These are phyloP conservation scores for Sarotherodon lohbergeri DNA, from an alignment of 2,113 vertebrate genomes.

Conservation along the genomic window DNA sequence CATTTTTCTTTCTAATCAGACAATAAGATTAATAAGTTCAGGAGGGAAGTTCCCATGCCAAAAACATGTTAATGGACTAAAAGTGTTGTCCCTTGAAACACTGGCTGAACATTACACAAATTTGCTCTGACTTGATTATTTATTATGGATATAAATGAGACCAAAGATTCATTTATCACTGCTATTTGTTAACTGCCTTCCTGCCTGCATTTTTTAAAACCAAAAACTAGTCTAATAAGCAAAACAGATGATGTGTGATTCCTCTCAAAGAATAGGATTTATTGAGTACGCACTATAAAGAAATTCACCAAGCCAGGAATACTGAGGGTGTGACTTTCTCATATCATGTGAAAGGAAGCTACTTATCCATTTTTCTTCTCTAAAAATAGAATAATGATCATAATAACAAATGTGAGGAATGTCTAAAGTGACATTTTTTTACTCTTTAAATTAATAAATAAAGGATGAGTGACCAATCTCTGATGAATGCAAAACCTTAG, in stretches of 20 bases:
- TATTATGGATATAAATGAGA: background rate
- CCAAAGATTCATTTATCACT: background rate
- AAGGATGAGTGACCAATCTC: background rate
- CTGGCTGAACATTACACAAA: background rate
- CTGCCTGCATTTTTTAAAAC: background rate
- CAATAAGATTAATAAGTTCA: background rate
- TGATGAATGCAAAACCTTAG: fast-evolving
- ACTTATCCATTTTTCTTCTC: background rate
- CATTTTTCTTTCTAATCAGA: background rate
- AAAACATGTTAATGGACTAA: background rate
- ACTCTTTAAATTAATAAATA: background rate
- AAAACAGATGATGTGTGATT: background rate
- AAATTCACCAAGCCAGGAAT: background rate
- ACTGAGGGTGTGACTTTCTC: background rate
- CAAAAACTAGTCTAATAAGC: background rate
- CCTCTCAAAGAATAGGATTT: background rate
- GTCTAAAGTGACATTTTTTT: background rate
- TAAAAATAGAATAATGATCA: background rate
- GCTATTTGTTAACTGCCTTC: background rate
- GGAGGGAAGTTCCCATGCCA: background rate
- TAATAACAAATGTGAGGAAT: background rate
- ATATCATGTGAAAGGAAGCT: background rate
- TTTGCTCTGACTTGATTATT: background rate
- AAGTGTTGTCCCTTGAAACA: background rate
- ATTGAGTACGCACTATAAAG: background rate